Conservation (phyloP, 2,888 invertebrate species). For the Andrena chrysosceles region DNA sequence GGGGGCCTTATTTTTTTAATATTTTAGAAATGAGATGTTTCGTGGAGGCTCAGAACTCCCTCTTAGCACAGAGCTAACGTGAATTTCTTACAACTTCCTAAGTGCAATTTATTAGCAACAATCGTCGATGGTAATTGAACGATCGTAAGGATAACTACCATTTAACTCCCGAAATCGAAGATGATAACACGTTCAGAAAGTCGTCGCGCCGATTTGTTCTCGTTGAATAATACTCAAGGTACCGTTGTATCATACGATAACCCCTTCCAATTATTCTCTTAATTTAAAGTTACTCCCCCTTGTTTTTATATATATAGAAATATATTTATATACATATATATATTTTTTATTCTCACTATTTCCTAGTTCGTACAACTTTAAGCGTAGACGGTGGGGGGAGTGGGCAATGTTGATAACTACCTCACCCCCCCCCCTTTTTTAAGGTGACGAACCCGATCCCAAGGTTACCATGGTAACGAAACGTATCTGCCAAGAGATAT, state of each 20-base stretch:
- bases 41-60: slow-evolving; percentile 1
- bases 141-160: slow-evolving; percentile 16
- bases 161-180: slow-evolving; percentile 17
- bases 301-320: slow-evolving; percentile 58
- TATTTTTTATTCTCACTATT: slow-evolving; percentile 49
- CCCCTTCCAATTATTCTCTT: slow-evolving; percentile 46
- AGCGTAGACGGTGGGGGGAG: slow-evolving; percentile 45
- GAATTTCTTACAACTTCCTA: slow-evolving; percentile 2
- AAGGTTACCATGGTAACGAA: slow-evolving; percentile 73
- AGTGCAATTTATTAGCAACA: slow-evolving; percentile 2
- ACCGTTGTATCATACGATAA: slow-evolving; percentile 52
- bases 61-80: not conserved
- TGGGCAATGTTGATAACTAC: slow-evolving; percentile 35
- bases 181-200: slow-evolving; percentile 12
- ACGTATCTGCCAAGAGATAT: slow-evolving; percentile 53
- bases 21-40: not conserved
- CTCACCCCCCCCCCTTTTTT: not conserved
- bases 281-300: slow-evolving; percentile 60
- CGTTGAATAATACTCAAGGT: slow-evolving; percentile 68
- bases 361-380: slow-evolving; percentile 61
- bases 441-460: slow-evolving; percentile 55
- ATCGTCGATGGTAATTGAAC: slow-evolving; percentile 22
- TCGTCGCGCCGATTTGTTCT: slow-evolving; percentile 47
- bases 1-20: too few species aligned
- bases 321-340: slow-evolving; percentile 47